Percentiles rank a stretch among this genome's conserved stretches.
phyloP scores from a whole-genome alignment of 37 sponge, comb jelly and placozoan genomes.

The Cliona cf. orientalis region DNA sequence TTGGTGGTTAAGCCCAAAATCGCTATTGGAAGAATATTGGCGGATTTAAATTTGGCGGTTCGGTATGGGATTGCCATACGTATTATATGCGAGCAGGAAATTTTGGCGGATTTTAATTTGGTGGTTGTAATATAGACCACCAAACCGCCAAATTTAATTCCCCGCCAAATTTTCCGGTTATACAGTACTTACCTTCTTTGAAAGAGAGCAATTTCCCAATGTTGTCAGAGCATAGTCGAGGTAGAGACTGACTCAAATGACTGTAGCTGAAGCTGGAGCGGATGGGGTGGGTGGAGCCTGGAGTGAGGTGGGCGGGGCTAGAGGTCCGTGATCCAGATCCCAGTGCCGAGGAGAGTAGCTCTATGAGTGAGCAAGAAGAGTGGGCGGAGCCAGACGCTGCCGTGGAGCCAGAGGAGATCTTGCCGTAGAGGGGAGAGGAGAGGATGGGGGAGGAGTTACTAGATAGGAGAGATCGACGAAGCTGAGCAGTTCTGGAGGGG shows the following conservation, averaged over 20 bases:
- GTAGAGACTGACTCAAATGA: not conserved
- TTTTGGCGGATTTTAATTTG: too few relatives aligned
- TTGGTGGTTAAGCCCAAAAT: too few relatives aligned
- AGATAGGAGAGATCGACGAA: conserved; percentile 22
- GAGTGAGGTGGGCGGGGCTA: not conserved
- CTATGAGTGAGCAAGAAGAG: not conserved
- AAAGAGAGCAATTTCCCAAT: not conserved
- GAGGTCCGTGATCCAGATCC: not conserved
- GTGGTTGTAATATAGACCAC: too few relatives aligned
- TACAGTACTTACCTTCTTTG: too few relatives aligned
- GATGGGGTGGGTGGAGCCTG: not conserved
- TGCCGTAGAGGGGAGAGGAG: not conserved
- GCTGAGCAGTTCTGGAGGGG: conserved; percentile 5
- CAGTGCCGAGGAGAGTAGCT: not conserved
- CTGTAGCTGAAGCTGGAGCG: not conserved
- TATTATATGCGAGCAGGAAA: too few relatives aligned
- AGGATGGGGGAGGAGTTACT: not conserved
- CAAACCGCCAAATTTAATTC: too few relatives aligned
- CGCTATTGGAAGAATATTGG: too few relatives aligned
- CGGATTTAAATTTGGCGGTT: too few relatives aligned
- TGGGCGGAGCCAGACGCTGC: not conserved
- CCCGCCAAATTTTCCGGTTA: too few relatives aligned
- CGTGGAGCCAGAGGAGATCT: not conserved
- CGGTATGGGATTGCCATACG: too few relatives aligned
- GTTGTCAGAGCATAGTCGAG: not conserved